Evolutionary conservation across 2,113 vertebrate genomes (phyloP).

Genomic region (Urocolius indicus): DNA sequence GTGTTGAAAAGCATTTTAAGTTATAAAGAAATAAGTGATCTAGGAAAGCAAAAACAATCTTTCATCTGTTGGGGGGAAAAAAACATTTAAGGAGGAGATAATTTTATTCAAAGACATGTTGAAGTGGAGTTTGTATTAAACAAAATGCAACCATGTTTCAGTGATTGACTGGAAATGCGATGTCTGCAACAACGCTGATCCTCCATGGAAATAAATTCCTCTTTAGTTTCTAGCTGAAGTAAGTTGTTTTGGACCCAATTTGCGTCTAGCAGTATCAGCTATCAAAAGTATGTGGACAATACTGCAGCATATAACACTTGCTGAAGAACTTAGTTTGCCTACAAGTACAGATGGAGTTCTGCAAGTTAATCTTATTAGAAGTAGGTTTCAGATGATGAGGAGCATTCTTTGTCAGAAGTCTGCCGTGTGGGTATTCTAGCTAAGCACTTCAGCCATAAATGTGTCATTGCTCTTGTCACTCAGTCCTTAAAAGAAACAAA

Average conservation of each 20-base stretch:
- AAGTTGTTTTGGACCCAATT: background rate
- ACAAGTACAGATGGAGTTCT: background rate
- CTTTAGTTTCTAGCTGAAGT: background rate
- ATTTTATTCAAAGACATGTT: background rate
- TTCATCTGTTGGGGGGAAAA: background rate
- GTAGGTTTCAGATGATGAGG: background rate
- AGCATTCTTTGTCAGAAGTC: background rate
- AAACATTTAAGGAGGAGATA: background rate
- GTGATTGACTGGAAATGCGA: fast-evolving
- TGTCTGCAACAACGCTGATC: background rate
- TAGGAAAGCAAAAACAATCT: background rate
- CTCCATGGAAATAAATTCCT: background rate
- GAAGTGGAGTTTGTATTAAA: background rate
- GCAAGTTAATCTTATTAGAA: background rate
- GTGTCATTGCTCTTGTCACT: background rate
- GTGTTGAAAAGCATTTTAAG: background rate
- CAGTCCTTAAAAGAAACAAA: background rate
- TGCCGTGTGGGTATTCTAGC: background rate
- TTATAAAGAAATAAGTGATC: background rate
- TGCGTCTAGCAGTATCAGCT: background rate
- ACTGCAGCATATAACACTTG: background rate
- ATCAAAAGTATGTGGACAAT: background rate
- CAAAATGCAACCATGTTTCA: background rate
- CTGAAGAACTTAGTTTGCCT: background rate
- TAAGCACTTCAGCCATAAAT: background rate